Conservation (phyloP, 2,113 vertebrate species). For the Melanotaenia duboulayi region DNA sequence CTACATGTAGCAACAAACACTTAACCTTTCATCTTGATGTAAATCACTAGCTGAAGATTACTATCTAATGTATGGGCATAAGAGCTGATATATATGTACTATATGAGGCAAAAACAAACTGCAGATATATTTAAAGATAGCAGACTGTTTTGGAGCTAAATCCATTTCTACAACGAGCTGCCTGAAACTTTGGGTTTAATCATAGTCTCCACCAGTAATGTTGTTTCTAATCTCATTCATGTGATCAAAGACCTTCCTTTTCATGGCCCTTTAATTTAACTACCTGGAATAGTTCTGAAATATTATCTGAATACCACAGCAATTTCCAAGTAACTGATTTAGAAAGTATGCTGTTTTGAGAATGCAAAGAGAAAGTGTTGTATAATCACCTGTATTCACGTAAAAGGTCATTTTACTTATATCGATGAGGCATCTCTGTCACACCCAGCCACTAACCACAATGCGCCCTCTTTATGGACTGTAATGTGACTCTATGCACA, state of each 20-base stretch:
- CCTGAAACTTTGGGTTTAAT: constrained; percentile 5
- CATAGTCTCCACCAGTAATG: neutral
- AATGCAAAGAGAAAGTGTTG: constrained; percentile 2
- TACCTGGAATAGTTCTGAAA: constrained; percentile 24
- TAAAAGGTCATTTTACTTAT: constrained; percentile 28
- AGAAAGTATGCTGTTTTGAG: constrained; percentile 13
- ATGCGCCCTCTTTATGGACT: constrained; percentile 24
- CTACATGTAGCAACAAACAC: constrained; percentile 11
- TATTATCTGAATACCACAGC: neutral
- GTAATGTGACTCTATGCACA: constrained; percentile 35
- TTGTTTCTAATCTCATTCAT: constrained; percentile 13
- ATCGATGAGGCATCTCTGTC: constrained; percentile 34
- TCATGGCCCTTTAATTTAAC: constrained; percentile 10
- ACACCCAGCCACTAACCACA: constrained; percentile 34
- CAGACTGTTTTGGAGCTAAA: constrained; percentile 13
- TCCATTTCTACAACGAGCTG: constrained; percentile 12
- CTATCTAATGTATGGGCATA: neutral
- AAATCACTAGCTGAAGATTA: constrained; percentile 21
- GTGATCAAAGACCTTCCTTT: constrained; percentile 12
- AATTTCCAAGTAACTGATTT: neutral
- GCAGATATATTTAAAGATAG: constrained; percentile 26
- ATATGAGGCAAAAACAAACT: neutral
- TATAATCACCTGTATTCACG: constrained; percentile 22
- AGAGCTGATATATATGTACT: neutral
- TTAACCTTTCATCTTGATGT: constrained; percentile 32